Base-by-base conservation (phyloP, 2,888 invertebrate genomes). In the Ichneumon xanthorius region DNA sequence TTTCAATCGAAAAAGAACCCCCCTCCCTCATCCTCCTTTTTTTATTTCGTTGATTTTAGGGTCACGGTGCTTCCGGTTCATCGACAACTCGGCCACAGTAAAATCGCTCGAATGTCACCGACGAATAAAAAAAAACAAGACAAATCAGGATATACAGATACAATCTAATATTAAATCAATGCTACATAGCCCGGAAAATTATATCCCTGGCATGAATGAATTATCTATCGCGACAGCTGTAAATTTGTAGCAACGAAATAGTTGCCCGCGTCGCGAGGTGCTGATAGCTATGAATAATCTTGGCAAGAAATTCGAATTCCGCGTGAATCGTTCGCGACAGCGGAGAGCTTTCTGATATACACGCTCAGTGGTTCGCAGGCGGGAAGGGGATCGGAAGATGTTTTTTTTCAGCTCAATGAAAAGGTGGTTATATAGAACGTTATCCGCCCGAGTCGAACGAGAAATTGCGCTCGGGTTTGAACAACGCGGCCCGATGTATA, bases 231-330 rank as follows among this genome's bases (percentile, higher is more conserved):
- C 67, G 82, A 86, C 85, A 86, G 82, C 85, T 86, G 85, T 86
- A 82, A 86, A 86, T 86, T 86, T 86, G 85, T 86, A 82, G 76
- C 82, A 68, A 73, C 82, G 82, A 80, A 82, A 82, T 86, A 82
- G 72, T 86, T 86, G 80, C 63, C 72, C 67, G 55, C 73, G 70
- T 77, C 70, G 55, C 37, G 73, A 77, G 76, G 67, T 80, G 76
- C 85, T 80, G 85, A 86, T 86, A 76, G 85, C 85, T 82, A 82
- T 86, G 82, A 86, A 86, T 86, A 86, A 82, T 86, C 85, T 86
- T 86, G 85, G 85, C 85, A 86, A 82, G 82, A 77, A 50, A 77
- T 48, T 80, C 63, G 14, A 76, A 86, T 86, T 82, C 82, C 85
- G 77, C 72, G 77, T 73, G 80, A 50, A 80, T 84, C 80, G 73